phyloP scores from a whole-genome alignment of 2,797 vertebrate species.

The Acanthurus leucopareius region DNA sequence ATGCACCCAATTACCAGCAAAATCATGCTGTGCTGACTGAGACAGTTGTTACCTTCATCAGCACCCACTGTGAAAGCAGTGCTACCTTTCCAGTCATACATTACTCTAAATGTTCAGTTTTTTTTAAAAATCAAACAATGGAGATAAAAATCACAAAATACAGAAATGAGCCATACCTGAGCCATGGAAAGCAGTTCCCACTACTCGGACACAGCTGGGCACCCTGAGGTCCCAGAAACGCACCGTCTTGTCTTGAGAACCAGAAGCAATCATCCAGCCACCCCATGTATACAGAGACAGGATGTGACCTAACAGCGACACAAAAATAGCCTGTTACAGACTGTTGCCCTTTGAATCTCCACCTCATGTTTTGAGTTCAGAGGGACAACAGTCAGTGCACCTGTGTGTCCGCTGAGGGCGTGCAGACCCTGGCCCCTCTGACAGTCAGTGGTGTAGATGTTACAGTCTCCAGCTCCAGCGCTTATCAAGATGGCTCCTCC shows the following conservation, averaged over 20 bases:
- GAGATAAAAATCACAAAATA: background rate
- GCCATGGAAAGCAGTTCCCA: conserved; percentile 95
- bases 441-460: conserved; percentile 99
- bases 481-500: conserved; percentile 98
- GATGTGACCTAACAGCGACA: conserved; percentile 91
- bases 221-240: conserved; percentile 98
- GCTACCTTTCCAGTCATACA: background rate
- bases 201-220: conserved; percentile 97
- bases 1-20: background rate
- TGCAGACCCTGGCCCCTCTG: conserved; percentile 97
- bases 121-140: background rate
- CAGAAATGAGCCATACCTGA: conserved; percentile 85
- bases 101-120: background rate
- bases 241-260: conserved; percentile 98
- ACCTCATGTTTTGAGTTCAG: background rate
- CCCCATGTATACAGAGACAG: conserved; percentile 98
- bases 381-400: conserved; percentile 67
- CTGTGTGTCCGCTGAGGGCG: conserved; percentile 97
- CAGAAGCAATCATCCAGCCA: conserved; percentile 99
- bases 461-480: conserved; percentile 97
- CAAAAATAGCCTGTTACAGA: background rate
- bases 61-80: background rate
- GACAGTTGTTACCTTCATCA: background rate
- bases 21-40: background rate
- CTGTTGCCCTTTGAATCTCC: background rate